A percentile compares a stretch with the other conserved stretches of the same genome.
These are phyloP conservation scores for Hedya salicella DNA, from an alignment of 2,888 invertebrate genomes.

Conservation along the genomic window DNA sequence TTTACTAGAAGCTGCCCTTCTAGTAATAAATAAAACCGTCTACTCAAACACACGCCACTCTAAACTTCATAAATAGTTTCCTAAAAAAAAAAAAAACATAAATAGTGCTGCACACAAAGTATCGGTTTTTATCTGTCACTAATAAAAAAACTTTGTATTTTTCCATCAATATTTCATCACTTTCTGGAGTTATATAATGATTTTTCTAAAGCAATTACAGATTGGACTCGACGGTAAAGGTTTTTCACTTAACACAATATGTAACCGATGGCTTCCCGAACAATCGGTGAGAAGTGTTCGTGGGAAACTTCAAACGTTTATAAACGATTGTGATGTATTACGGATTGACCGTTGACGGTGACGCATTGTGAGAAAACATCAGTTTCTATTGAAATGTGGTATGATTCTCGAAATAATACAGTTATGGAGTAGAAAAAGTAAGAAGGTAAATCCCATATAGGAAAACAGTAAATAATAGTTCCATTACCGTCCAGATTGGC, in stretches of 20 bases:
- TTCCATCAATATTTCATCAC: background rate
- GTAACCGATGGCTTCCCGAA: constrained; percentile 30
- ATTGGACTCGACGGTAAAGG: constrained; percentile 8
- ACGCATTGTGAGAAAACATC: constrained; percentile 2
- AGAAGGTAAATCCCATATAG: too few relatives aligned
- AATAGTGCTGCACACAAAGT: constrained; percentile 13
- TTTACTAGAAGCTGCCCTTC: too few relatives aligned
- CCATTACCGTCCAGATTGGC: too few relatives aligned
- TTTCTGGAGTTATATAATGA: constrained; percentile 4
- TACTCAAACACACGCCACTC: background rate
- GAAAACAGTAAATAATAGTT: too few relatives aligned
- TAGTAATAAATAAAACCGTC: too few relatives aligned
- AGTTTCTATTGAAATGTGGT: background rate
- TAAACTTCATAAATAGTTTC: background rate
- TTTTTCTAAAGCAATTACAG: constrained; percentile 17
- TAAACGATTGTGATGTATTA: constrained; percentile 10
- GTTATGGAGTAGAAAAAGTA: background rate
- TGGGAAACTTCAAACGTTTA: constrained; percentile 19
- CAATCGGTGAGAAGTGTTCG: constrained; percentile 23
- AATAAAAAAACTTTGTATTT: background rate
- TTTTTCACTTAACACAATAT: constrained; percentile 28
- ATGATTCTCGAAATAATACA: constrained; percentile 2
- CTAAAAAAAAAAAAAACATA: too few relatives aligned
- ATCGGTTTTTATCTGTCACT: constrained; percentile 12
- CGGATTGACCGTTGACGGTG: constrained; percentile 18